phyloP scores from a whole-genome alignment of 2,113 vertebrate genomes.

The Orientallactaga bullata region DNA sequence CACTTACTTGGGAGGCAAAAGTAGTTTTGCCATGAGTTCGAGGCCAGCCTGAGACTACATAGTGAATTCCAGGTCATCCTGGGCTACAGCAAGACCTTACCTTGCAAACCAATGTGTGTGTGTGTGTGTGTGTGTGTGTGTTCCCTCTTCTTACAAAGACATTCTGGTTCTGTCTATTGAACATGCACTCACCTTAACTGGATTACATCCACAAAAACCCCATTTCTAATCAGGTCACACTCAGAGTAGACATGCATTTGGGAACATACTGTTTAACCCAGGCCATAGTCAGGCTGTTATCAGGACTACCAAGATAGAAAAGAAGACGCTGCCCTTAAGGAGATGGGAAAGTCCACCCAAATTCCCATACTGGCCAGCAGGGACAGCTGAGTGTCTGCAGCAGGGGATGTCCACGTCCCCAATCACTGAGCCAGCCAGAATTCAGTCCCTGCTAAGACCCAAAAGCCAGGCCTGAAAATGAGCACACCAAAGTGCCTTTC shows the following conservation, averaged over 20 bases:
- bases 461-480: background rate
- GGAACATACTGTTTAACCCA: background rate
- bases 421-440: background rate
- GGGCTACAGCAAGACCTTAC: too few species aligned
- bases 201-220: background rate
- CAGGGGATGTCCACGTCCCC: rapidly evolving
- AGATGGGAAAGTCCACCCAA: background rate
- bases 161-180: background rate
- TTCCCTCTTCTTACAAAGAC: background rate
- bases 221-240: background rate
- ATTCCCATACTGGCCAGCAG: background rate
- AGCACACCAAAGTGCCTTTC: background rate
- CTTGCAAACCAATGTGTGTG: too few species aligned
- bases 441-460: background rate
- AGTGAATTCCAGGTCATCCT: too few species aligned
- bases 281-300: background rate
- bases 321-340: background rate
- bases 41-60: too few species aligned
- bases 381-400: background rate
- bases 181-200: background rate
- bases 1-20: too few species aligned
- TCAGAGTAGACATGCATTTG: background rate
- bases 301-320: background rate
- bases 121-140: too few species aligned
- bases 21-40: too few species aligned